A percentile compares a stretch with the other conserved stretches of the same genome.
phyloP scores from a whole-genome alignment of 2,888 invertebrate species.

The Diadegma fenestrale region DNA sequence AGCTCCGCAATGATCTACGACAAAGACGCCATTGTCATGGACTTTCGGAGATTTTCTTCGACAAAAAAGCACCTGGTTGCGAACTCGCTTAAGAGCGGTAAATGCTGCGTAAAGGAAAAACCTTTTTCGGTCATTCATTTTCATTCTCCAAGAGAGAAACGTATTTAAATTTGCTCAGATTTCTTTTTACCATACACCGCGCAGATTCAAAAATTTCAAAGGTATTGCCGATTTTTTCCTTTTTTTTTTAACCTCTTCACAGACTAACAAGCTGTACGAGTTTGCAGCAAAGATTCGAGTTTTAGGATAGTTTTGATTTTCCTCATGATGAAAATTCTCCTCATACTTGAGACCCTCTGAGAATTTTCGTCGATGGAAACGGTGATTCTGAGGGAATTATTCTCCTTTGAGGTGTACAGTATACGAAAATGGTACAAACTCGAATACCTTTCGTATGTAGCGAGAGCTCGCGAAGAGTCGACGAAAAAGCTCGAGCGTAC shows the following conservation, averaged over 20 bases:
- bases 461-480: slow-evolving; percentile 4
- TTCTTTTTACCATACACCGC: not conserved
- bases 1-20: slow-evolving; percentile 47
- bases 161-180: not conserved
- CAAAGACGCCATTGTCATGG: slow-evolving; percentile 61
- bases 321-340: not conserved
- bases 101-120: slow-evolving; percentile 1
- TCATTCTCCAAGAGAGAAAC: not conserved
- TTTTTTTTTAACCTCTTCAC: not conserved
- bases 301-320: not conserved
- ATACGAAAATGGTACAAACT: slow-evolving; percentile 1
- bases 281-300: not conserved
- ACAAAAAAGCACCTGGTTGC: slow-evolving; percentile 18
- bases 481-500: slow-evolving; percentile 11
- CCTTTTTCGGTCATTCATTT: not conserved
- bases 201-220: not conserved
- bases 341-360: not conserved
- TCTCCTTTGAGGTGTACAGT: not conserved
- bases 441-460: not conserved
- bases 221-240: not conserved
- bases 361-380: not conserved
- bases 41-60: slow-evolving; percentile 39
- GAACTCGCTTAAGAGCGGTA: slow-evolving; percentile 18
- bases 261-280: not conserved
- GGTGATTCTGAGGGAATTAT: not conserved